Conservation (phyloP, 2,797 vertebrate species). For the Hozukius guyotensis region DNA sequence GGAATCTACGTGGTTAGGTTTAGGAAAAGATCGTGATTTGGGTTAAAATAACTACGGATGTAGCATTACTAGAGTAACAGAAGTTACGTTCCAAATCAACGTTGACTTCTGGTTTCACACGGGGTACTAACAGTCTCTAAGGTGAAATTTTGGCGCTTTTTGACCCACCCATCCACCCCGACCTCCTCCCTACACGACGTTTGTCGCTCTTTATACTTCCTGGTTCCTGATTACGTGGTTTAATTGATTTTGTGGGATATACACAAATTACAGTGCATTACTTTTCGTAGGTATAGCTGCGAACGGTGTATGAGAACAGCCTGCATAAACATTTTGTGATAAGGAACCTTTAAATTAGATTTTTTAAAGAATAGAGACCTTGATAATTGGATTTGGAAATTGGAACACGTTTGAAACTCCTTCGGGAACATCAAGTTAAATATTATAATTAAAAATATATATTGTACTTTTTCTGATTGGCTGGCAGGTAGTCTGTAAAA, state of each 20-base stretch:
- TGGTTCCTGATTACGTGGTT: accelerated
- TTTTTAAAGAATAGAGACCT: neutral
- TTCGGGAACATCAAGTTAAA: neutral
- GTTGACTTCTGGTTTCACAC: neutral
- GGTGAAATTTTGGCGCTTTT: accelerated
- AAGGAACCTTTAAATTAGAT: neutral
- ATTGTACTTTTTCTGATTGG: neutral
- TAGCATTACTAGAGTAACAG: no score
- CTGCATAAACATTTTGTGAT: neutral
- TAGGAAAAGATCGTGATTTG: no score
- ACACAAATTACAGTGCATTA: neutral
- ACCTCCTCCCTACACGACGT: neutral
- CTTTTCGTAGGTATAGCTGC: neutral
- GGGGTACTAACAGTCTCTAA: no score
- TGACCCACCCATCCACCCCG: no score
- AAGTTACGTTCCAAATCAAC: no score
- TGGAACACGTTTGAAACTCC: neutral
- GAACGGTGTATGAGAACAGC: neutral
- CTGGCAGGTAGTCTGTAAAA: neutral
- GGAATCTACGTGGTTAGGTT: no score
- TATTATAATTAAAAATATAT: neutral
- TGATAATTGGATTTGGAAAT: neutral
- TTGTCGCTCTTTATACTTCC: neutral
- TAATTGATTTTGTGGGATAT: neutral
- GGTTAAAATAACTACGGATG: no score